Percentiles rank a stretch among this genome's conserved stretches.
Evolutionary conservation across 2,888 invertebrate genomes (phyloP).

Genomic region (Cistogaster globosa): DNA sequence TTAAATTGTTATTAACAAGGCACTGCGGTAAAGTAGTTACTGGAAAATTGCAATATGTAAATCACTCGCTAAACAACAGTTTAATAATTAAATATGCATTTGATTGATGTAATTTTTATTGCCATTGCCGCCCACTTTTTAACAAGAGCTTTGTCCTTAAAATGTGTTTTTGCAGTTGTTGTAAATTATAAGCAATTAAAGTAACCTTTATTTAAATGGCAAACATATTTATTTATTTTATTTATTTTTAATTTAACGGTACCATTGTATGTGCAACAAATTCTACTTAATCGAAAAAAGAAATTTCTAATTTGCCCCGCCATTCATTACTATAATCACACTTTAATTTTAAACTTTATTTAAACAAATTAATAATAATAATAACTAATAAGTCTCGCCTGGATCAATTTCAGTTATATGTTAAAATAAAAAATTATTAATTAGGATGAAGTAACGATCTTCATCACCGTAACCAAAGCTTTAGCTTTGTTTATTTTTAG

Average conservation of each 20-base stretch:
- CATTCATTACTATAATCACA: too few species aligned
- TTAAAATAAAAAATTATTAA: too few species aligned
- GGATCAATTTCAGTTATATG: too few species aligned
- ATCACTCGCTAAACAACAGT: not conserved
- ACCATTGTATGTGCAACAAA: not conserved
- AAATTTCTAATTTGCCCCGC: too few species aligned
- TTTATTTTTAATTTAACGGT: not conserved
- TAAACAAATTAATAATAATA: too few species aligned
- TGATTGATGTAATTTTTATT: not conserved
- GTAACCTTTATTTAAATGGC: not conserved
- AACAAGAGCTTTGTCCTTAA: not conserved
- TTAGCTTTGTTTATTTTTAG: too few species aligned
- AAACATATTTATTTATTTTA: not conserved
- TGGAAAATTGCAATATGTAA: constrained; percentile 25
- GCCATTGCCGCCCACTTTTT: not conserved
- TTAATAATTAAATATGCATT: constrained; percentile 16
- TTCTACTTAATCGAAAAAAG: not conserved
- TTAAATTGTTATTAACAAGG: too few species aligned
- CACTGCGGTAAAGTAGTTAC: too few species aligned
- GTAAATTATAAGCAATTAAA: not conserved
- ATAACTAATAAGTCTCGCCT: too few species aligned
- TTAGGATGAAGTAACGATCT: too few species aligned
- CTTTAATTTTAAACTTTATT: too few species aligned
- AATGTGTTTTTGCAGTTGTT: not conserved
- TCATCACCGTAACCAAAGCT: too few species aligned